Evolutionary conservation across 1,140 invertebrate species (phyloP).

Genomic region (Drosophila ohnishii): DNA sequence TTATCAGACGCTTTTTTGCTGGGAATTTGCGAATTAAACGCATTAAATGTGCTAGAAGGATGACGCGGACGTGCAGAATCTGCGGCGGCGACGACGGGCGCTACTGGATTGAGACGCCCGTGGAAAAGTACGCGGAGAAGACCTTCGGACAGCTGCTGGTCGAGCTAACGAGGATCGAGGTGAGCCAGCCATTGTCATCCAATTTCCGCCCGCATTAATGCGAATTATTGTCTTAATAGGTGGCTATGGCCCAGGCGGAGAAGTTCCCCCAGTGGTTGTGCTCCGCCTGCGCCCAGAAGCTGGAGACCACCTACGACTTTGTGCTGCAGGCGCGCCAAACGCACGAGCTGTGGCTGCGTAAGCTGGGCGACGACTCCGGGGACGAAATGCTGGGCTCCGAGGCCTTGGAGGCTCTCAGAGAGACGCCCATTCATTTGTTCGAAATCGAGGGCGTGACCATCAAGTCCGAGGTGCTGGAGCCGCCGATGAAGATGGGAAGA

Average conservation of each 20-base stretch:
- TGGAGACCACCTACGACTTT: conserved; percentile 62
- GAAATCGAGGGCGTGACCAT: conserved; percentile 63
- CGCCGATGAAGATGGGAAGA: neutral
- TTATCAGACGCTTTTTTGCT: neutral
- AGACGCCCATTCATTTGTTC: conserved; percentile 60
- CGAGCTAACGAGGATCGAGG: conserved; percentile 57
- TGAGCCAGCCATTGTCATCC: conserved; percentile 9
- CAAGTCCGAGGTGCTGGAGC: conserved; percentile 55
- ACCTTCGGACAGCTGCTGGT: conserved; percentile 56
- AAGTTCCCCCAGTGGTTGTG: conserved; percentile 63
- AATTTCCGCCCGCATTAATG: conserved; percentile 11
- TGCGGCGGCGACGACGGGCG: conserved; percentile 55
- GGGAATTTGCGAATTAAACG: neutral
- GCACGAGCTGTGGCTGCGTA: conserved; percentile 48
- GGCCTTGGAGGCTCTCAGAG: conserved; percentile 52
- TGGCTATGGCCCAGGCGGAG: conserved; percentile 34
- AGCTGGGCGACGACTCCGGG: conserved; percentile 1
- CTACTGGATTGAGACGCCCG: conserved; percentile 63
- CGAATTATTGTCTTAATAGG: conserved; percentile 23
- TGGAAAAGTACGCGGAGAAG: conserved; percentile 59
- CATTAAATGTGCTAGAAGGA: conserved; percentile 11
- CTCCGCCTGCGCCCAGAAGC: conserved; percentile 38
- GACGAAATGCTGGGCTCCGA: conserved; percentile 9
- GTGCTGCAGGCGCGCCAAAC: conserved; percentile 51
- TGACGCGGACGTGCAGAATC: conserved; percentile 60